Percentiles rank a stretch among this genome's conserved stretches.
phyloP scores from a whole-genome alignment of 2,888 invertebrate species.

The Drosophila affinis region DNA sequence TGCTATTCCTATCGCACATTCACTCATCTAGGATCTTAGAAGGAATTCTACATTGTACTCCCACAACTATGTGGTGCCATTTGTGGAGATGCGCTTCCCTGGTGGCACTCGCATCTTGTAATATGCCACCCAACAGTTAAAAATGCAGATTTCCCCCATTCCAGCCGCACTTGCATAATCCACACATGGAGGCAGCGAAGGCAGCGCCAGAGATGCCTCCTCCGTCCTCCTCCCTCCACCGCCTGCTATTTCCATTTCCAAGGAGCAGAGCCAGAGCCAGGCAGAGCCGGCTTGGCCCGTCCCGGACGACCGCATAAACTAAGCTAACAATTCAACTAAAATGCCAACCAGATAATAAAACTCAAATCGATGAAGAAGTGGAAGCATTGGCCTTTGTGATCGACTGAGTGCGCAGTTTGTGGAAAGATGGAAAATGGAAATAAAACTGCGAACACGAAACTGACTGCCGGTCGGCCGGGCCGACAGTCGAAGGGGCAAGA shows the following conservation, averaged over 20 bases:
- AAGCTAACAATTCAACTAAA: constrained; percentile 77
- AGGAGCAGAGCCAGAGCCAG: constrained; percentile 9
- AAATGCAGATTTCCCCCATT: constrained; percentile 28
- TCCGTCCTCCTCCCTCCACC: background rate
- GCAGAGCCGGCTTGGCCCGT: constrained; percentile 1
- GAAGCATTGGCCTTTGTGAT: constrained; percentile 43
- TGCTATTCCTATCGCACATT: no score
- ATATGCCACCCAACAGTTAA: constrained; percentile 12
- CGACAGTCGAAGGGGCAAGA: background rate
- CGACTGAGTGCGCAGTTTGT: constrained; percentile 12
- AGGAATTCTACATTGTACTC: background rate
- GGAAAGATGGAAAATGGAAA: constrained; percentile 59
- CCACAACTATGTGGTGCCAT: background rate
- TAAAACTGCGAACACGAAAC: constrained; percentile 65
- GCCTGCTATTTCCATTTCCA: constrained; percentile 16
- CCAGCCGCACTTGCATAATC: constrained; percentile 33
- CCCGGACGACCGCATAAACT: constrained; percentile 38
- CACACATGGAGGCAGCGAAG: constrained; percentile 27
- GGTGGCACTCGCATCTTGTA: background rate
- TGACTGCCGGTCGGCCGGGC: constrained; percentile 18
- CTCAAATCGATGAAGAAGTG: constrained; percentile 58
- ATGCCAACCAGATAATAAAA: constrained; percentile 79
- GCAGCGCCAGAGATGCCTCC: background rate
- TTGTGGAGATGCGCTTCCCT: background rate
- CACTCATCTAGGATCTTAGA: background rate